phyloP scores from a whole-genome alignment of 2,113 vertebrate species.

The Chaetura pelagica region DNA sequence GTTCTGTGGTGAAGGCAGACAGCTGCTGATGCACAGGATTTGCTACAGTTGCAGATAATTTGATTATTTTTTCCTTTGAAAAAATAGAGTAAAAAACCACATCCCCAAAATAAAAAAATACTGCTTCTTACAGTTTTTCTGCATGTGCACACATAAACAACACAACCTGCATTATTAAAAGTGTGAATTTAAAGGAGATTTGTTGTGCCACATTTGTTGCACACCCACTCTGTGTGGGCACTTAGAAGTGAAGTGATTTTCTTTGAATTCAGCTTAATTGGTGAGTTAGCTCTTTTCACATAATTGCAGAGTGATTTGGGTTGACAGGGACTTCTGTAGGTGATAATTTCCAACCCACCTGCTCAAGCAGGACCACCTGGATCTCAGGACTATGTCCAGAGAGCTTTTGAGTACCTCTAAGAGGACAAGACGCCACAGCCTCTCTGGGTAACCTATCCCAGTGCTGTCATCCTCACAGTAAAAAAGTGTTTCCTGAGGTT shows the following conservation, averaged over 20 bases:
- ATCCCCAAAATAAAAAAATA: neutral
- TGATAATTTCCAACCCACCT: neutral
- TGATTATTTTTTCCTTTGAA: neutral
- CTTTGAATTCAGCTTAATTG: neutral
- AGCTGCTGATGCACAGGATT: neutral
- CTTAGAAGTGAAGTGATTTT: neutral
- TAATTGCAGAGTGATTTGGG: neutral
- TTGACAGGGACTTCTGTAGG: neutral
- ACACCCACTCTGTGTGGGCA: neutral
- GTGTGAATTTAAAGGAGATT: conserved; percentile 36
- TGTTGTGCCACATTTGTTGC: conserved; percentile 31
- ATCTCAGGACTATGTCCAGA: neutral
- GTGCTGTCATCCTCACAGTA: neutral
- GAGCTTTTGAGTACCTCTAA: neutral
- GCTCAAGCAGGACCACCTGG: neutral
- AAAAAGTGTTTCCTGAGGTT: neutral
- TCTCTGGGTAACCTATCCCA: neutral
- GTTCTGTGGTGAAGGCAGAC: neutral
- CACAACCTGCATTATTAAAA: neutral
- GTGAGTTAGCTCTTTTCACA: neutral
- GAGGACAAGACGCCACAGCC: neutral
- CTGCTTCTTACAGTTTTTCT: neutral
- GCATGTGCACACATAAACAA: neutral
- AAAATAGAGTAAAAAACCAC: neutral
- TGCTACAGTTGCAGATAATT: neutral